These are phyloP conservation scores for Psephotus haematonotus DNA, from an alignment of 2,113 vertebrate genomes.

Conservation along the genomic window DNA sequence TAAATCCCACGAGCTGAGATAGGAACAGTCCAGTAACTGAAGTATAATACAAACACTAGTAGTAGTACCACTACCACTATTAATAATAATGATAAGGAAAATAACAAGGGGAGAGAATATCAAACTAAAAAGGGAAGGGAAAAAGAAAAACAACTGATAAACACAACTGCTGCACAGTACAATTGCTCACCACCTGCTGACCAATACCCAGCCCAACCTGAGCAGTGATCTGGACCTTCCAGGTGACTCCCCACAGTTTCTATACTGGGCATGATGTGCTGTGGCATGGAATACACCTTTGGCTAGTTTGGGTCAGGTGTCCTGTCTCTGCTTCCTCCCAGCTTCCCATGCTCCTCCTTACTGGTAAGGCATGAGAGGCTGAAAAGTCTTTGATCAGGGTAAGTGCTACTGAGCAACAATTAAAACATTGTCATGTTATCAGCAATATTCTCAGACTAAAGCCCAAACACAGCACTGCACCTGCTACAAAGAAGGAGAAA, in stretches of 20 bases:
- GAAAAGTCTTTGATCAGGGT: neutral
- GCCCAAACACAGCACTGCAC: neutral
- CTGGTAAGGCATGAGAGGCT: neutral
- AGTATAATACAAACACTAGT: too few species aligned
- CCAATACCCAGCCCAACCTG: neutral
- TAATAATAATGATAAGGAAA: neutral
- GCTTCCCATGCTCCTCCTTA: neutral
- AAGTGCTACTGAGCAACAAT: neutral
- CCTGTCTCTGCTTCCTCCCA: neutral
- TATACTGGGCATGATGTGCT: too few species aligned
- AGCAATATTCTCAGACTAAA: neutral
- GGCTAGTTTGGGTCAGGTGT: neutral
- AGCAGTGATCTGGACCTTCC: neutral
- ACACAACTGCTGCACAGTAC: neutral
- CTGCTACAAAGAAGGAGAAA: neutral
- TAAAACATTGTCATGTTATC: neutral
- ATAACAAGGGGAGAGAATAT: neutral
- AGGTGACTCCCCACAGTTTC: neutral
- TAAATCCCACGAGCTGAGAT: neutral
- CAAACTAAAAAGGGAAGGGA: neutral
- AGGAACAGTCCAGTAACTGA: too few species aligned
- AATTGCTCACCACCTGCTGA: neutral
- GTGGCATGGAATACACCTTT: neutral
- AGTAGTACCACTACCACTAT: too few species aligned
- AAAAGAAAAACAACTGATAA: neutral